Evolutionary conservation across 2,888 invertebrate genomes (phyloP).

Genomic region (Cheilosia variabilis): DNA sequence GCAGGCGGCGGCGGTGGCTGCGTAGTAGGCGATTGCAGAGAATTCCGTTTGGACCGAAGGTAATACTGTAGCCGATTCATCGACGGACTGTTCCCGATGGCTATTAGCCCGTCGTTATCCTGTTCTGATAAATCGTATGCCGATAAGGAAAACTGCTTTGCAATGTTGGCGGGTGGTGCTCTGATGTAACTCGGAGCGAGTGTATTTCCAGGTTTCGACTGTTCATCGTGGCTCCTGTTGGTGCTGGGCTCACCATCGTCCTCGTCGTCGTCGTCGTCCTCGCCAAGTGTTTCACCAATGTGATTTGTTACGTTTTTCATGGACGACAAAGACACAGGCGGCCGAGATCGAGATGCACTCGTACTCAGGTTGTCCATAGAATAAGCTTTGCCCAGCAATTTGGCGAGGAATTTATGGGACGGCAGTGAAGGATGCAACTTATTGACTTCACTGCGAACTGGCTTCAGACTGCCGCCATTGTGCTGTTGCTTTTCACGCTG

Average conservation of each 20-base stretch:
- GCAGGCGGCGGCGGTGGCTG: slow-evolving; percentile 10
- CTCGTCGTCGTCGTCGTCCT: slow-evolving; percentile 31
- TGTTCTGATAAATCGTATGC: slow-evolving; percentile 84
- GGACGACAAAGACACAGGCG: slow-evolving; percentile 34
- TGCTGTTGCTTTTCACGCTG: slow-evolving; percentile 52
- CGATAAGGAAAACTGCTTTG: slow-evolving; percentile 83
- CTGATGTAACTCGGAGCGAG: slow-evolving; percentile 3
- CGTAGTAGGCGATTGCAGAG: slow-evolving; percentile 19
- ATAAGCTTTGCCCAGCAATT: slow-evolving; percentile 84
- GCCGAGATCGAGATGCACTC: slow-evolving; percentile 60
- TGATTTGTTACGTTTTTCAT: slow-evolving; percentile 60
- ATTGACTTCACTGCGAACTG: slow-evolving; percentile 64
- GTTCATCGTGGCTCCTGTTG: slow-evolving; percentile 36
- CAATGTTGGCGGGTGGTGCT: slow-evolving; percentile 76
- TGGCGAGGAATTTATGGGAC: slow-evolving; percentile 84
- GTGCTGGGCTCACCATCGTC: slow-evolving; percentile 47
- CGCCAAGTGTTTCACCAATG: slow-evolving; percentile 17
- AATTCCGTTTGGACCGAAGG: slow-evolving; percentile 54
- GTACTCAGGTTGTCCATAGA: slow-evolving; percentile 84
- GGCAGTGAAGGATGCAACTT: slow-evolving; percentile 77
- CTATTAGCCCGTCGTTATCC: slow-evolving; percentile 70
- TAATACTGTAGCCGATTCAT: slow-evolving; percentile 49
- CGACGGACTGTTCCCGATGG: slow-evolving; percentile 51
- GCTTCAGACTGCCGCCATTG: slow-evolving; percentile 37
- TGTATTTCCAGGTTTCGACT: slow-evolving; percentile 39